Evolutionary conservation across 2,113 vertebrate genomes (phyloP).

Genomic region (Bungarus multicinctus): DNA sequence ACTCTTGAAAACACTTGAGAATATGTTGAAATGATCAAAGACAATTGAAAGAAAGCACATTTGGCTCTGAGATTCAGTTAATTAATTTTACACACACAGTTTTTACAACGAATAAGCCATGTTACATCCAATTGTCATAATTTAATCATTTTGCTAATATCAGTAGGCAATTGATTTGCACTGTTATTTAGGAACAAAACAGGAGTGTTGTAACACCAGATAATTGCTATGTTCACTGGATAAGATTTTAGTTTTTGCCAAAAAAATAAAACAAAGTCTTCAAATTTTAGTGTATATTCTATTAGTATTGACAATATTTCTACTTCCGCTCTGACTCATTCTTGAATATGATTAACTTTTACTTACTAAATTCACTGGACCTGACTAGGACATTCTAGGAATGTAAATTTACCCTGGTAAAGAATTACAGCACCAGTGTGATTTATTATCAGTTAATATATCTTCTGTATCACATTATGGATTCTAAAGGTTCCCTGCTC

Average conservation of each 20-base stretch:
- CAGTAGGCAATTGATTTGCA: not conserved
- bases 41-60: not conserved
- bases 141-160: not conserved
- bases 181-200: not conserved
- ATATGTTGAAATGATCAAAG: not conserved
- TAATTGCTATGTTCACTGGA: not conserved
- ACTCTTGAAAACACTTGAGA: not conserved
- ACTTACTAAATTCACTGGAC: not conserved
- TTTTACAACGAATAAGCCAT: not conserved
- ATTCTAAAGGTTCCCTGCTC: constrained; percentile 1
- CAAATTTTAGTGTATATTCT: not conserved
- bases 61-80: not conserved
- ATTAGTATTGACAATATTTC: not conserved
- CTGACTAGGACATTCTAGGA: not conserved
- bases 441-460: not conserved
- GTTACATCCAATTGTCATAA: not conserved
- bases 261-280: not conserved
- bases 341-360: not conserved
- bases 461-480: constrained; percentile 12
- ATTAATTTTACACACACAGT: not conserved
- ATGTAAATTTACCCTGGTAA: not conserved
- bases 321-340: not conserved
- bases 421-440: not conserved
- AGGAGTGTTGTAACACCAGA: not conserved
- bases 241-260: not conserved